Conservation (phyloP, 1,140 invertebrate species). For the Diplogasteroides magnus region DNA sequence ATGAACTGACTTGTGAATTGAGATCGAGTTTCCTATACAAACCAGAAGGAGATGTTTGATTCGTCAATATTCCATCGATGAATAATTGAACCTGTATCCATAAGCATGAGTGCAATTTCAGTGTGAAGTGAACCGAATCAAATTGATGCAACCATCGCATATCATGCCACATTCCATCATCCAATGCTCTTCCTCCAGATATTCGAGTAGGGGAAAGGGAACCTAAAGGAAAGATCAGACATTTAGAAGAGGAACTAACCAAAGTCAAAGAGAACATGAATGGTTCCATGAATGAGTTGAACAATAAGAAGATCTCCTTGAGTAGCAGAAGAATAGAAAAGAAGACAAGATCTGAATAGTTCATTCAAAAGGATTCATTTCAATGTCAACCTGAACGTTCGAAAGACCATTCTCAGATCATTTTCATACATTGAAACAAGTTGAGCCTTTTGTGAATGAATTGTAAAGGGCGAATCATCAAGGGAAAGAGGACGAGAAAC, state of each 20-base stretch:
- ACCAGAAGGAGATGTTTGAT: conserved; percentile 44
- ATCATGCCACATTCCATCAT: conserved; percentile 39
- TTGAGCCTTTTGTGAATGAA: conserved; percentile 36
- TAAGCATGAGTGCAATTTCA: not conserved
- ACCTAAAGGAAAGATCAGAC: conserved; percentile 3
- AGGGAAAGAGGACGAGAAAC: conserved; percentile 37
- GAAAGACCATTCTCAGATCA: conserved; percentile 45
- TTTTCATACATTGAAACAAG: conserved; percentile 53
- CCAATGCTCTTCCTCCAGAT: conserved; percentile 41
- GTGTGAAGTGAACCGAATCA: conserved; percentile 20
- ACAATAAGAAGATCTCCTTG: conserved; percentile 52
- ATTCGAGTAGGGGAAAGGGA: conserved; percentile 31
- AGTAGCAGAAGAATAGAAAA: conserved; percentile 53
- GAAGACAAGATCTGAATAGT: conserved; percentile 50
- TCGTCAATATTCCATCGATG: conserved; percentile 46
- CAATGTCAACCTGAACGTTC: conserved; percentile 41
- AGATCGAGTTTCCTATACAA: conserved; percentile 51
- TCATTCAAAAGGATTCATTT: too few relatives aligned
- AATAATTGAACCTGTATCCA: conserved; percentile 34
- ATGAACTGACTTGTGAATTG: conserved; percentile 38
- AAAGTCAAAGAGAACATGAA: conserved; percentile 51
- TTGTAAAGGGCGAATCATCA: conserved; percentile 39
- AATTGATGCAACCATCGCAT: conserved; percentile 54
- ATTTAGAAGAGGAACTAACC: conserved; percentile 30
- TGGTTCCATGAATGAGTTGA: conserved; percentile 41